Percentiles rank a stretch among this genome's conserved stretches.
These are phyloP conservation scores for Muntiacus muntjak DNA, from an alignment of 2,113 vertebrate species.

Conservation along the genomic window DNA sequence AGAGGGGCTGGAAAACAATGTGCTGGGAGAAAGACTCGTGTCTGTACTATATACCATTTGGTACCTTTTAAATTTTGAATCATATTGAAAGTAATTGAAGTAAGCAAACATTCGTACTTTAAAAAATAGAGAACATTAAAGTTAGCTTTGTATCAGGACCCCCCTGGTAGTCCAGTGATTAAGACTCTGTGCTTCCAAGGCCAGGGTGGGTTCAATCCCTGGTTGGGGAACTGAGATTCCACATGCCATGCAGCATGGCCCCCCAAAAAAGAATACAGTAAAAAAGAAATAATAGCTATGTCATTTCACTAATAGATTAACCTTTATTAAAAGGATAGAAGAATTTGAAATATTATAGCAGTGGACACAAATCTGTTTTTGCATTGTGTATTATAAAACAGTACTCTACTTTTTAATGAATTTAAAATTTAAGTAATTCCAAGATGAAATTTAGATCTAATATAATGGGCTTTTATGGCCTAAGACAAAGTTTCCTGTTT, in stretches of 20 bases:
- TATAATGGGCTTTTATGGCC: not conserved
- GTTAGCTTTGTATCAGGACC: not conserved
- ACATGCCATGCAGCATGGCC: not conserved
- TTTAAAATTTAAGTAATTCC: slow-evolving; percentile 30
- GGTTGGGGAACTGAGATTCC: not conserved
- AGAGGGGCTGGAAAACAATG: not conserved
- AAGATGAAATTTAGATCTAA: slow-evolving; percentile 17
- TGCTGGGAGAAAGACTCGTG: not conserved
- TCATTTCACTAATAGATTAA: not conserved
- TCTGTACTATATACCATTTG: not conserved
- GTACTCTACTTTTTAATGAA: not conserved
- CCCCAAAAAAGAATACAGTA: not conserved
- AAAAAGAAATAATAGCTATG: not conserved
- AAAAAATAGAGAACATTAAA: not conserved
- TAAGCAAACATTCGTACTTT: slow-evolving; percentile 7
- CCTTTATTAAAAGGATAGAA: slow-evolving; percentile 11
- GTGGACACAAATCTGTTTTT: slow-evolving; percentile 24
- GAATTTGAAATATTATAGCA: not conserved
- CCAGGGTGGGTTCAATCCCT: not conserved
- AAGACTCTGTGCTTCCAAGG: not conserved
- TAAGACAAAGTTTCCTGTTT: slow-evolving; percentile 5
- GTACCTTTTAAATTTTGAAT: not conserved
- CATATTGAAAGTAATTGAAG: slow-evolving; percentile 4
- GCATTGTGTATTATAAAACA: not conserved
- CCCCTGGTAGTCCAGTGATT: not conserved